Evolutionary conservation across 2,113 vertebrate species (phyloP).

Genomic region (Solea senegalensis): DNA sequence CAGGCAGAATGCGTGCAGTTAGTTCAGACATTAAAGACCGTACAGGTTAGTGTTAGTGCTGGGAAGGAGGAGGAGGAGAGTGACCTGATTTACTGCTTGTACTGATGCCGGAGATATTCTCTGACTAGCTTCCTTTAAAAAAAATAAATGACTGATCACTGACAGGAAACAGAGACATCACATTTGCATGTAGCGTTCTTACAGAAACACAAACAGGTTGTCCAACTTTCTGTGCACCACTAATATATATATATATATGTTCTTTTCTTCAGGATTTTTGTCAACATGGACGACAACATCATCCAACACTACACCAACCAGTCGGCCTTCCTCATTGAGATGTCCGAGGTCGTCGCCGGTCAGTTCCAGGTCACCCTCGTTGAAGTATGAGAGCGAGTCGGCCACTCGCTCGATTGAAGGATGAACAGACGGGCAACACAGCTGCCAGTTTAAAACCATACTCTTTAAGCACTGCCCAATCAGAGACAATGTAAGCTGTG

Average conservation of each 20-base stretch:
- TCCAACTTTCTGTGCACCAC: not conserved
- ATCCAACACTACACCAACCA: constrained; percentile 98
- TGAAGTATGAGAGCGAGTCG: constrained; percentile 85
- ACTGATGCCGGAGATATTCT: constrained; percentile 30
- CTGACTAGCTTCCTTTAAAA: not conserved
- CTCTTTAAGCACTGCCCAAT: constrained; percentile 67
- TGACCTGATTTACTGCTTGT: constrained; percentile 47
- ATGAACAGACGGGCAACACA: constrained; percentile 2
- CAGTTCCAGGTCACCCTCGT: constrained; percentile 92
- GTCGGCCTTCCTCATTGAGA: constrained; percentile 92
- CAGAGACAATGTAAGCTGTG: constrained; percentile 45
- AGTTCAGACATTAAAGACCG: constrained; percentile 58
- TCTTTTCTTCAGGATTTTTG: constrained; percentile 84
- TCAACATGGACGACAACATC: constrained; percentile 99
- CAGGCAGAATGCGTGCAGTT: constrained; percentile 63
- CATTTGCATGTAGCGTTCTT: not conserved
- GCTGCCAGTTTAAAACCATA: constrained; percentile 38
- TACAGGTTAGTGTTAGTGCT: constrained; percentile 38
- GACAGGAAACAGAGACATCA: not conserved
- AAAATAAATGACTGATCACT: constrained; percentile 18
- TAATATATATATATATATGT: not conserved
- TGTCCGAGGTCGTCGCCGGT: constrained; percentile 83
- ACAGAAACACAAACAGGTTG: not conserved
- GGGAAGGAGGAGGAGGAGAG: constrained; percentile 16
- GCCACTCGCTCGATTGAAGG: constrained; percentile 33